Base-by-base conservation (phyloP, 2,888 invertebrate genomes). In the Volucella inflata region DNA sequence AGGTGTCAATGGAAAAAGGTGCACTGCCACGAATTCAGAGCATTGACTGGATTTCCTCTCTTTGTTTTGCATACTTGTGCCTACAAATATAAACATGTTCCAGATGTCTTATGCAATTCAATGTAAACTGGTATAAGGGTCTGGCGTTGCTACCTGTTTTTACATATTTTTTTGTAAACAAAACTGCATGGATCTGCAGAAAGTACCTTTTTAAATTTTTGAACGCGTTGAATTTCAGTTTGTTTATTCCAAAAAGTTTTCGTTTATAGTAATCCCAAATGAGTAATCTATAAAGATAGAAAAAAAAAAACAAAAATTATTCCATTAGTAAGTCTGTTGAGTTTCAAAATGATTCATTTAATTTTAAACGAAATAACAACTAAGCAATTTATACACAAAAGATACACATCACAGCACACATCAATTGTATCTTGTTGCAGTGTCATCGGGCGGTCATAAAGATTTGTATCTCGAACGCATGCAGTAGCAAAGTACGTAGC, bases 351-450 rank as follows among this genome's bases (percentile, higher is more conserved):
- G 30, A 72, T 68, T 59, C 42, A 81, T 70, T 46, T 48, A 16
- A 62, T 74, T 30, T 30, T 60, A n/a, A 74, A 60, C n/a, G 36
- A 8, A 78, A 30, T 21, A 57, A 40, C 11, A 55, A 40, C 46
- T 44, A 11, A 59, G 59, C 65, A 57, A 16, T 21, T 75, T 55
- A 64, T 17, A 14, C 64, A 70, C 70, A 60, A 16, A 77, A 64
- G 72, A 83, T 68, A 68, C 17, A 4, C 17, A 78, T 72, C 71
- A 14, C 53, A 46, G 8, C 30, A 16, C 9, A 53, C 76, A 83
- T 83, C 60, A 78, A 74, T 84, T 46, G 53, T 64, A 64, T 75
- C 79, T 79, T 40, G 64, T 79, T 82, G n/a, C 36, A 40, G 62
- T 62, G 44, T 79, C 64, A 77, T 60, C 48, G 44, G 30, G 30